Evolutionary conservation across 2,888 invertebrate species (phyloP).

Genomic region (Rhogogaster chlorosoma): DNA sequence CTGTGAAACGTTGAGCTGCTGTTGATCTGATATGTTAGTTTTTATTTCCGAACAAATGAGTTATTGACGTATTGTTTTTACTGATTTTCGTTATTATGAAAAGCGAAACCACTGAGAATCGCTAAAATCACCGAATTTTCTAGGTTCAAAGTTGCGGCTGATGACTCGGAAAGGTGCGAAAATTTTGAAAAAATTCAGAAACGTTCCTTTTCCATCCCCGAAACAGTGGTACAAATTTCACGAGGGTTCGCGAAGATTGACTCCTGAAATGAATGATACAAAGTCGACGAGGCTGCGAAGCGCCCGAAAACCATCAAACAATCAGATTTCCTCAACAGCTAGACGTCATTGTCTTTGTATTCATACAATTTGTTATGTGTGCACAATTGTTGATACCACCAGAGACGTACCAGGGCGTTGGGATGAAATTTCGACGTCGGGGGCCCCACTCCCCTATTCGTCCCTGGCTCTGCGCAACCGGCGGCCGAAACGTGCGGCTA

Average conservation of each 20-base stretch:
- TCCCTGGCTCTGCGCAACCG: not conserved
- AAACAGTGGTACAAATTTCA: not conserved
- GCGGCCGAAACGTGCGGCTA: constrained; percentile 20
- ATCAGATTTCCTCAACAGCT: too few species aligned
- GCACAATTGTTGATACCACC: not conserved
- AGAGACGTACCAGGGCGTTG: not conserved
- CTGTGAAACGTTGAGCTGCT: too few species aligned
- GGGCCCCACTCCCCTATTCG: constrained; percentile 7
- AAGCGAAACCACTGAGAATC: too few species aligned
- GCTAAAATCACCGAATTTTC: too few species aligned
- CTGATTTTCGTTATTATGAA: too few species aligned
- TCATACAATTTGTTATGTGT: not conserved
- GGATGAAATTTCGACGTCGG: not conserved
- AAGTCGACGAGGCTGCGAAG: not conserved
- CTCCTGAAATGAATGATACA: not conserved
- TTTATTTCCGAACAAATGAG: too few species aligned
- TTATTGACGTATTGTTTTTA: too few species aligned
- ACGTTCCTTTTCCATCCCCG: not conserved
- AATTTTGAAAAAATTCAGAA: not conserved
- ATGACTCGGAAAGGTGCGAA: not conserved
- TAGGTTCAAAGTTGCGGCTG: not conserved
- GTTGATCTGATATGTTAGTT: too few species aligned
- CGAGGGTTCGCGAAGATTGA: not conserved
- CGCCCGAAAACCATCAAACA: not conserved
- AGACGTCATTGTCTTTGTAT: not conserved